These are phyloP conservation scores for Balearica regulorum DNA, from an alignment of 2,797 vertebrate species.

Conservation along the genomic window DNA sequence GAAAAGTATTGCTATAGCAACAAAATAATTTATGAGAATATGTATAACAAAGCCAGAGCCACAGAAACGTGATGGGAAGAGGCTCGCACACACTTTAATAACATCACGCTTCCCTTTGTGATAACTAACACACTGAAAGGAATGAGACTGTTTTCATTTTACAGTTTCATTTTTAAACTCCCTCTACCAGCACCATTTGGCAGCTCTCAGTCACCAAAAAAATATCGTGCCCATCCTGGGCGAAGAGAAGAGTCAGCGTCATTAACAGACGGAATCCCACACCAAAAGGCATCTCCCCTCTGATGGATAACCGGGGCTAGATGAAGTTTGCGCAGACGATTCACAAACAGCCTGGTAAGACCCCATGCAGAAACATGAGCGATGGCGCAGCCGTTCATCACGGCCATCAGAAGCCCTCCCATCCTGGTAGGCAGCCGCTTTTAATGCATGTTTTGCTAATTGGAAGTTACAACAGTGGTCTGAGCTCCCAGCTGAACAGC, in stretches of 20 bases:
- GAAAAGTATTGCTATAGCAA: constrained; percentile 64
- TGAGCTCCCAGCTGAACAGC: constrained; percentile 42
- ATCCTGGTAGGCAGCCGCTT: not conserved
- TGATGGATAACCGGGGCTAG: not conserved
- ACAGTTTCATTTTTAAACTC: not conserved
- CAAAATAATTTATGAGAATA: constrained; percentile 47
- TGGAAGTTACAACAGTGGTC: constrained; percentile 2
- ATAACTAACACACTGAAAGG: not conserved
- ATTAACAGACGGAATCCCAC: not conserved
- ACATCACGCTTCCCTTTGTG: not conserved
- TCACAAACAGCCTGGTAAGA: not conserved
- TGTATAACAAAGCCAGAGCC: constrained; percentile 35
- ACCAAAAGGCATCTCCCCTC: not conserved
- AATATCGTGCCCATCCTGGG: not conserved
- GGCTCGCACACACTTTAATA: not conserved
- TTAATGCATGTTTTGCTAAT: constrained; percentile 46
- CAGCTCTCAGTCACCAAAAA: not conserved
- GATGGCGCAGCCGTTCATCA: not conserved
- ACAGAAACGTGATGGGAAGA: not conserved
- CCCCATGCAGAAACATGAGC: not conserved
- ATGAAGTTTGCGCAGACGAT: not conserved
- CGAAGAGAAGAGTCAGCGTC: not conserved
- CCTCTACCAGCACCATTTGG: not conserved
- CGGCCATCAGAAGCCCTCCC: not conserved
- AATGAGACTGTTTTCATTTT: rapidly evolving